Evolutionary conservation across 2,888 invertebrate genomes (phyloP).

Genomic region (Xestia sexstrigata): DNA sequence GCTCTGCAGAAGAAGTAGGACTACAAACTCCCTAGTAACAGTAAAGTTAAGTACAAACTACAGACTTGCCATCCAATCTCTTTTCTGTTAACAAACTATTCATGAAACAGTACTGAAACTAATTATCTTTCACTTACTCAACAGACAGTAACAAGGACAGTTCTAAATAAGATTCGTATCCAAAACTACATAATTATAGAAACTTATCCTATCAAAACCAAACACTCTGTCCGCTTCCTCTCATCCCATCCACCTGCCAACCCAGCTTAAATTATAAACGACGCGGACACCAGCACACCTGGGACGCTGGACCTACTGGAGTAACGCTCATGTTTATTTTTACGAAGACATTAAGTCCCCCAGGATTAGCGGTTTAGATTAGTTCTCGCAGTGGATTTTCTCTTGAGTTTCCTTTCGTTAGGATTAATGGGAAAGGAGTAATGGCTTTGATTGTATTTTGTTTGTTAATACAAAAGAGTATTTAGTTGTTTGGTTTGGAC

Average conservation of each 20-base stretch:
- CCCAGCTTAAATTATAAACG: conserved; percentile 84
- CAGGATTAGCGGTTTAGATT: conserved; percentile 58
- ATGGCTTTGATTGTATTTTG: neutral
- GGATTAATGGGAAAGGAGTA: conserved; percentile 12
- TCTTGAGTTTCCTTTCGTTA: conserved; percentile 12
- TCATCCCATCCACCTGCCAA: conserved; percentile 65
- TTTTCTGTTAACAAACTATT: neutral
- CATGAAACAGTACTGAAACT: neutral
- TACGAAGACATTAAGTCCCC: conserved; percentile 65
- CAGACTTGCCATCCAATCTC: neutral
- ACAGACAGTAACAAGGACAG: neutral
- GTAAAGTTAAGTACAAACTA: neutral
- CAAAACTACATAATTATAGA: neutral
- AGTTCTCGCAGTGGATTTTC: conserved; percentile 40
- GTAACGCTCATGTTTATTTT: conserved; percentile 77
- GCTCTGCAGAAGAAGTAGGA: neutral
- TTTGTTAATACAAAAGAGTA: neutral
- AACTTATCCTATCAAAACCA: conserved; percentile 34
- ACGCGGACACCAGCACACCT: conserved; percentile 80
- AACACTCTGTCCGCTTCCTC: conserved; percentile 53
- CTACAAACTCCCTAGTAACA: neutral
- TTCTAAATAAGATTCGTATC: neutral
- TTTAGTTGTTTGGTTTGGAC: neutral
- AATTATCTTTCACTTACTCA: neutral
- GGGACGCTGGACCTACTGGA: conserved; percentile 75